Base-by-base conservation (phyloP, 2,797 vertebrate genomes). In the Anabacerthia variegaticeps region DNA sequence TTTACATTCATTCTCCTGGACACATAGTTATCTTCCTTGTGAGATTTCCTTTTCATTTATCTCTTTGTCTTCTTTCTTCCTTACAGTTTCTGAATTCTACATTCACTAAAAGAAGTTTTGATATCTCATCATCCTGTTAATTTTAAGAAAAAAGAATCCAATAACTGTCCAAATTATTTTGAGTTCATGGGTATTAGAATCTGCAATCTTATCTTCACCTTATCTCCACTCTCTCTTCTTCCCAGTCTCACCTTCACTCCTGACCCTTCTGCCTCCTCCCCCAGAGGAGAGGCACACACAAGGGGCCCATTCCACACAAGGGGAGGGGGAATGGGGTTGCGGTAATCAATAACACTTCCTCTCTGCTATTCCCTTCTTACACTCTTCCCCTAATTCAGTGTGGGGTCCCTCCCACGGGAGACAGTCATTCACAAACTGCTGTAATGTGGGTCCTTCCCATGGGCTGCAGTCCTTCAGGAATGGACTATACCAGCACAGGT, bases 381-480 rank as follows among this genome's bases (percentile, higher is more conserved):
- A 24, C 7, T 39, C 16, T 75, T 71, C 8, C 7, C 10, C 26
- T 51, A 1, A 5, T 65, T 32, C 27, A 55, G 10, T 0, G 0
- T 19, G 17, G 9, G 5, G 8, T 54, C 4, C 13, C 6, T 36
- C 26, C n/a, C 32, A 39, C 0, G 0, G 41, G 16, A 65, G 13
- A 36, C 11, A 49, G 11, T 36, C 1, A 16, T 74, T 88, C 28
- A 66, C 18, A 55, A 36, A 32, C 19, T 75, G 14, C 34, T 85
- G 4, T 20, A 71, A 1, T 2, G 2, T 21, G 14, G 2, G 3
- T 51, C 30, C 21, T 67, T 59, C 9, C 48, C 23, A 58, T 0
- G 0, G 19, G 12, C 6, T 39, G 13, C 26, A 19, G 5, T 77
- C 15, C 51, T 51, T 73, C 24, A 26, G 7, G 41, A 85, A 51